Percentiles rank a stretch among this genome's conserved stretches.
phyloP scores from a whole-genome alignment of 2,888 invertebrate genomes.

The Andrena hattorfiana region DNA sequence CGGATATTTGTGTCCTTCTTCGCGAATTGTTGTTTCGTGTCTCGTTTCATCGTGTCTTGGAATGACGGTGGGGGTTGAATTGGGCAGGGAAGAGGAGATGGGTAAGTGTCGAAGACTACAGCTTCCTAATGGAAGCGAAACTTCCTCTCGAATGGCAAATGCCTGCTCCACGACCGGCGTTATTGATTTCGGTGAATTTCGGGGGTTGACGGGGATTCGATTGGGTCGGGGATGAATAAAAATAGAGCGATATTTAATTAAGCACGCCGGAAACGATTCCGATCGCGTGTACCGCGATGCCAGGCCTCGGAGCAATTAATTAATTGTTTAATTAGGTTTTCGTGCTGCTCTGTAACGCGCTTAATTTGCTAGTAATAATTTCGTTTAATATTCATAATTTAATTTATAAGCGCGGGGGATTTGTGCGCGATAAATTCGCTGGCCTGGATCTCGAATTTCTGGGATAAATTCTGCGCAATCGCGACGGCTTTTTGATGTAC shows the following conservation, averaged over 20 bases:
- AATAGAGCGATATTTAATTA: slow-evolving; percentile 46
- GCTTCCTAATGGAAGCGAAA: neutral
- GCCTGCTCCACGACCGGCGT: neutral
- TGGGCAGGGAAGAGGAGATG: too few species aligned
- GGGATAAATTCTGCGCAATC: neutral
- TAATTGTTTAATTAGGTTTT: slow-evolving; percentile 60
- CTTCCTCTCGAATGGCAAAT: neutral
- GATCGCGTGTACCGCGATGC: slow-evolving; percentile 38
- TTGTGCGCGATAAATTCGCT: slow-evolving; percentile 29
- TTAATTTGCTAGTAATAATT: slow-evolving; percentile 61
- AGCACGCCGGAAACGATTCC: slow-evolving; percentile 8
- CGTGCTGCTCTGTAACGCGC: slow-evolving; percentile 46
- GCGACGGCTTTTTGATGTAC: neutral
- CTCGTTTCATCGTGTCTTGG: too few species aligned
- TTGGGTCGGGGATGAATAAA: slow-evolving; percentile 25
- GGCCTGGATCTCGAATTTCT: neutral
- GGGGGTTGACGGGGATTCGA: neutral
- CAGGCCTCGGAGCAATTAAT: slow-evolving; percentile 45
- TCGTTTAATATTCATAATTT: slow-evolving; percentile 64
- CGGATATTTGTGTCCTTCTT: too few species aligned
- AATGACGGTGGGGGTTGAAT: too few species aligned
- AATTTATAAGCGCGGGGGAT: slow-evolving; percentile 42
- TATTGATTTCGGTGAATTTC: slow-evolving; percentile 34
- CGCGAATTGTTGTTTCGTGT: too few species aligned
- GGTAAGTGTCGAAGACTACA: neutral